Base-by-base conservation (phyloP, 2,113 vertebrate genomes). In the Carassius gibelio region DNA sequence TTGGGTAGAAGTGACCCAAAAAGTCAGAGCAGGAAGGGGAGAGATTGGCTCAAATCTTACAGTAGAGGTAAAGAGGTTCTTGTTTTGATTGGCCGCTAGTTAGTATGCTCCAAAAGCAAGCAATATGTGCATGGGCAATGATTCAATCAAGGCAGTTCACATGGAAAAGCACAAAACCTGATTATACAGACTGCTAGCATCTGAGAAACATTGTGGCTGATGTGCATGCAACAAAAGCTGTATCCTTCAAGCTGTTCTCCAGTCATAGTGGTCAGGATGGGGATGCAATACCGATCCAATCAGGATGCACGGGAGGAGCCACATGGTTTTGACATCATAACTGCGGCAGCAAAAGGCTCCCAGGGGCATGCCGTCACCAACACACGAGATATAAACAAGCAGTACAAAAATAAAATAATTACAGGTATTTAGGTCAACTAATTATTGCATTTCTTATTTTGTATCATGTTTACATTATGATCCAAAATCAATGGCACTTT, bases 401-500 rank as follows among this genome's bases (percentile, higher is more conserved):
- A 84, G 84, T 89, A 89, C 86, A 89, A 89, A 89, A 89, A 89
- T 88, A 89, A 89, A 91, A 90, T 84, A 89, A 86, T 83, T 90
- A 89, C 91, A 89, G 80, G 77, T 92, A 86, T 92, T 94, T 93
- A 82, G 85, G 79, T 89, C 84, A 84, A 88, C 87, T 92, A 90
- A 94, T 95, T 95, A 95, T 95, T 95, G 94, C 95, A 94, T 94
- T 93, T 94, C 92, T 23, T 94, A 90, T 88, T 52, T 92, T 90
- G 88, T 92, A 92, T 92, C 86, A 72, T 78, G 83, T 86, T 84
- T 86, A 84, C 82, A 48, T 84, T 86, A 82, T 82, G 84, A 89
- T 86, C 83, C 85, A 84, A 89, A 89, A 84, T 85, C 88, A 89
- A 89, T 89, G 88, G 88, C 88, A 89, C 88, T 89, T 88, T 80